Conservation (phyloP, 2,113 vertebrate genomes). For the Bombycilla garrulus region DNA sequence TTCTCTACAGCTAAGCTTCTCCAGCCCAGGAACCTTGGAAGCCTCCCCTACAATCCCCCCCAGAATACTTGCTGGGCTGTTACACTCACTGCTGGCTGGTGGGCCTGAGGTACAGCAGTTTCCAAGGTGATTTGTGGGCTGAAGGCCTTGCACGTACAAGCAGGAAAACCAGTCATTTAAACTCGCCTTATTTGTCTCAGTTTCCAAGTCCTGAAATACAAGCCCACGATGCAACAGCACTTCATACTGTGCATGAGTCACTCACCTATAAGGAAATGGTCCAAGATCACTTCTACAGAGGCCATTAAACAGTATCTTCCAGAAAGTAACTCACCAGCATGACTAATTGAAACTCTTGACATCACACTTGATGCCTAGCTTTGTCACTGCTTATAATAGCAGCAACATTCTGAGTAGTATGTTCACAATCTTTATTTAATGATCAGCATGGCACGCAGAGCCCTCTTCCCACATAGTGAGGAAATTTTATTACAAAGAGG, state of each 20-base stretch:
- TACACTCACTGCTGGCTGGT: background rate
- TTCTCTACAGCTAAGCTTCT: background rate
- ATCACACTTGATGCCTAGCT: background rate
- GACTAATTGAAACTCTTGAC: background rate
- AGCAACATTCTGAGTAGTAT: background rate
- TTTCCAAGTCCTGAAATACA: background rate
- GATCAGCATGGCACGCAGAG: rapidly evolving
- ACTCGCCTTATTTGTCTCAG: background rate
- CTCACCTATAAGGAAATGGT: background rate
- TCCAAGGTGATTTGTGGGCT: background rate
- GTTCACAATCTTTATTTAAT: background rate
- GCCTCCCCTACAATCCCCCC: background rate
- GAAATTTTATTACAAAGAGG: background rate
- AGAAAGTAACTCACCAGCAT: background rate
- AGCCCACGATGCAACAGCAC: background rate
- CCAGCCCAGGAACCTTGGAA: background rate
- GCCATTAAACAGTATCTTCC: background rate
- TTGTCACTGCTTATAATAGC: background rate
- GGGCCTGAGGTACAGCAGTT: background rate
- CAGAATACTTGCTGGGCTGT: background rate
- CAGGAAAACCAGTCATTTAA: background rate
- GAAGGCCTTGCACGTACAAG: background rate
- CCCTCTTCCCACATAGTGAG: background rate
- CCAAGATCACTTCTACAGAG: background rate
- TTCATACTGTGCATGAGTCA: background rate